Base-by-base conservation (phyloP, 2,113 vertebrate species). In the Myotis lucifugus region DNA sequence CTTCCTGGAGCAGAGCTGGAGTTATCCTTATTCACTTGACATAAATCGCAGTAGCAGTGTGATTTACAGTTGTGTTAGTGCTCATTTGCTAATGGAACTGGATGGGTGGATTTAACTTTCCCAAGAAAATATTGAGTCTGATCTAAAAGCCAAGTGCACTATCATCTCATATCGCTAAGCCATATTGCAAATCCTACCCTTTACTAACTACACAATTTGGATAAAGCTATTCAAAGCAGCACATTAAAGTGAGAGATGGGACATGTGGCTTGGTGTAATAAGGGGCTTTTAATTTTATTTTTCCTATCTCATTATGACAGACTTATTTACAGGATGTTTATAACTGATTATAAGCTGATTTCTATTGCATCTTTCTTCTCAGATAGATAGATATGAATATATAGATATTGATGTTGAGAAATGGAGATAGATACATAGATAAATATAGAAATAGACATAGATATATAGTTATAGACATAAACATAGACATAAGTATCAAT, bases 31-130 rank as follows among this genome's bases (percentile, higher is more conserved):
- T 40, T 42, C 66, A 37, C 11, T 61, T 73, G 76, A 76, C 48
- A 74, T 32, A 64, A 95, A 73, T 40, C 46, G 40, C 19, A 40
- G 52, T 64, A 85, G n/a, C 40, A 48, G 3, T 66, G 85, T 84
- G 85, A 91, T 92, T 91, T 93, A 89, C 17, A 92, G 17, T 61
- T 83, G 66, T 19, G 19, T 7, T n/a, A 34, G 21, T 59, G 12
- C 59, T 93, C 56, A 84, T 77, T 91, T 76, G 50, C 93, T 95
- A 79, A 92, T 77, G 81, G 52, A 81, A 72, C 50, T 78, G 32
- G 52, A 72, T 78, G 37, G n/a, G 23, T 81, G 48, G n/a, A 13
- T 78, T 72, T 87, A 79, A 93, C 4, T 73, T 90, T 88, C 52
- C 34, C 52, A 59, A 67, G 42, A 88, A 93, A 95, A 56, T 56